Evolutionary conservation across 2,888 invertebrate genomes (phyloP).

Genomic region (Tenthredo livida): DNA sequence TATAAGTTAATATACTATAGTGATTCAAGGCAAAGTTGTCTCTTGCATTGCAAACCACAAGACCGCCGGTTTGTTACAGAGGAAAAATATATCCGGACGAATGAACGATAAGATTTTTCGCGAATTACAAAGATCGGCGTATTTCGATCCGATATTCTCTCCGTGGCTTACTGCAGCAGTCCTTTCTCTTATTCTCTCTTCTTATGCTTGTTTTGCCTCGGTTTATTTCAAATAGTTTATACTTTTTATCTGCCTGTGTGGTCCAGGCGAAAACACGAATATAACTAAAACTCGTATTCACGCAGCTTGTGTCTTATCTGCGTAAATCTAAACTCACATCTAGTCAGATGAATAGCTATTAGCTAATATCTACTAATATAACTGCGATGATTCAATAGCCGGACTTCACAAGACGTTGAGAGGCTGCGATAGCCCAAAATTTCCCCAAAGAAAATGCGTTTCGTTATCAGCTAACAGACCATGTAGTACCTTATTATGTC

Average conservation of each 20-base stretch:
- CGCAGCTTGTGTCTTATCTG: not conserved
- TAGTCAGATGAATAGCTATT: no score
- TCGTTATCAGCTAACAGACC: not conserved
- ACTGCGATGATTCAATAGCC: not conserved
- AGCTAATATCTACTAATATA: no score
- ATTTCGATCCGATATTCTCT: not conserved
- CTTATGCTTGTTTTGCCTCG: not conserved
- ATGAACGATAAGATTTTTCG: conserved; percentile 10
- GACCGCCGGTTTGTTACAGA: not conserved
- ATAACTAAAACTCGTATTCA: not conserved
- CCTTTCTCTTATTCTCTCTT: not conserved
- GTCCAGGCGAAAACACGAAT: not conserved
- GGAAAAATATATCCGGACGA: not conserved
- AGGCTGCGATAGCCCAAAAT: not conserved
- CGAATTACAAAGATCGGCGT: not conserved
- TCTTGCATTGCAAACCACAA: not conserved
- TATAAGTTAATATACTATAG: conserved; percentile 20
- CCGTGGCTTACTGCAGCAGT: not conserved
- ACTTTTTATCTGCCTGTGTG: not conserved
- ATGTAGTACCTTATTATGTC: not conserved
- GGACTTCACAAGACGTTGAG: not conserved
- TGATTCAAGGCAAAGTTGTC: conserved; percentile 8
- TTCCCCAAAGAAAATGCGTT: not conserved
- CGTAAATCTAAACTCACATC: no score
- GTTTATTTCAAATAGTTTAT: not conserved